These are phyloP conservation scores for Lytechinus variegatus DNA, from an alignment of 35 echinoderm and acorn worm species.

Conservation along the genomic window DNA sequence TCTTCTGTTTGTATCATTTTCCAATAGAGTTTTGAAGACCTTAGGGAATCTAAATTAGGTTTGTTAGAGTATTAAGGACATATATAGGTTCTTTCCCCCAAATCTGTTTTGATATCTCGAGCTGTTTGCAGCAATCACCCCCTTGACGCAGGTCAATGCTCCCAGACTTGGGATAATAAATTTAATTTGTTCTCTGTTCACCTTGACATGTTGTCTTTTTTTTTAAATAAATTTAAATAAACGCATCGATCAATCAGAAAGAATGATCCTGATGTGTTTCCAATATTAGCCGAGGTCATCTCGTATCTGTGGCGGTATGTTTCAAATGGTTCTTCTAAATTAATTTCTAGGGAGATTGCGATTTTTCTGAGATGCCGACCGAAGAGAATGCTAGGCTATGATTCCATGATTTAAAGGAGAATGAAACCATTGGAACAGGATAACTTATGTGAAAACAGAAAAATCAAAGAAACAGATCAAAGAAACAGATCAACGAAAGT, in stretches of 20 bases:
- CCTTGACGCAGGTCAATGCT: no score
- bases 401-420: no score
- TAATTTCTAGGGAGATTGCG: no score
- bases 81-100: no score
- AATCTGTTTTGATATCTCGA: no score
- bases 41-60: not conserved
- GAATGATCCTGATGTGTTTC: not conserved
- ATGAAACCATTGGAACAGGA: no score
- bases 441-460: no score
- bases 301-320: not conserved
- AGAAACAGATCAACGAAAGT: no score
- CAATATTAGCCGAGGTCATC: not conserved
- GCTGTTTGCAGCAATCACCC: no score
- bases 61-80: not conserved
- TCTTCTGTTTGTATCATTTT: not conserved
- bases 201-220: not conserved
- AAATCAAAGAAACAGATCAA: no score
- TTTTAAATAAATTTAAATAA: not conserved
- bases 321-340: not conserved
- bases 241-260: not conserved
- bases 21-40: not conserved
- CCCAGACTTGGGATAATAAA: not conserved
- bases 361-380: no score
- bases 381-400: no score
- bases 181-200: not conserved